phyloP scores from a whole-genome alignment of 2,113 vertebrate species.

The Axis porcinus region DNA sequence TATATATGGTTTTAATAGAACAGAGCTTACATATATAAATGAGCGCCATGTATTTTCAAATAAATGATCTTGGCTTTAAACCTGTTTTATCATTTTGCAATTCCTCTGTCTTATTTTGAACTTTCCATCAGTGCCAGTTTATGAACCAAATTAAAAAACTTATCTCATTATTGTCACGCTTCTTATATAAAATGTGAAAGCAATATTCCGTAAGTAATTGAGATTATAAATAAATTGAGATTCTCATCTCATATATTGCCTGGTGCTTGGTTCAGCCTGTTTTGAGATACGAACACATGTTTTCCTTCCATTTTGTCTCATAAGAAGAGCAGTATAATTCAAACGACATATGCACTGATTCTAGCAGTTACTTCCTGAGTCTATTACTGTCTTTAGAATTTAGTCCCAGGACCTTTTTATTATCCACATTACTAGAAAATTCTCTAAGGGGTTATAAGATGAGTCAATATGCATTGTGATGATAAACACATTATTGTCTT shows the following conservation, averaged over 20 bases:
- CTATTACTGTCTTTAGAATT: neutral
- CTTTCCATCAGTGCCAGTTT: slow-evolving; percentile 49
- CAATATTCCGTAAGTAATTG: slow-evolving; percentile 52
- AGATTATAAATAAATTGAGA: slow-evolving; percentile 45
- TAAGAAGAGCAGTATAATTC: slow-evolving; percentile 18
- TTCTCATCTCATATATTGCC: neutral
- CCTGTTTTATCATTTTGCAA: neutral
- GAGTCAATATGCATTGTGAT: neutral
- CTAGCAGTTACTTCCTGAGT: neutral
- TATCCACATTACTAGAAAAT: neutral
- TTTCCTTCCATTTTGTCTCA: neutral
- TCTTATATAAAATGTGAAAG: slow-evolving; percentile 32
- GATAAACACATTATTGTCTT: neutral
- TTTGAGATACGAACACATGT: neutral
- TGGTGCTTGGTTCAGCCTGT: neutral
- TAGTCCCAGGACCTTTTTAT: neutral
- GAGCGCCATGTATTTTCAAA: neutral
- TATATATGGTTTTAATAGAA: neutral
- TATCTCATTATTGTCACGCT: slow-evolving; percentile 43
- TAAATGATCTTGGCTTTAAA: neutral
- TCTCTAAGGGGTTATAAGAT: neutral
- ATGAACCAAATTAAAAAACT: slow-evolving; percentile 33
- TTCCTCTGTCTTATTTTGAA: slow-evolving; percentile 24
- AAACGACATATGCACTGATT: neutral
- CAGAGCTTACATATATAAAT: neutral